Evolutionary conservation across 1,140 invertebrate genomes (phyloP).

Genomic region (Anadara kagoshimensis): DNA sequence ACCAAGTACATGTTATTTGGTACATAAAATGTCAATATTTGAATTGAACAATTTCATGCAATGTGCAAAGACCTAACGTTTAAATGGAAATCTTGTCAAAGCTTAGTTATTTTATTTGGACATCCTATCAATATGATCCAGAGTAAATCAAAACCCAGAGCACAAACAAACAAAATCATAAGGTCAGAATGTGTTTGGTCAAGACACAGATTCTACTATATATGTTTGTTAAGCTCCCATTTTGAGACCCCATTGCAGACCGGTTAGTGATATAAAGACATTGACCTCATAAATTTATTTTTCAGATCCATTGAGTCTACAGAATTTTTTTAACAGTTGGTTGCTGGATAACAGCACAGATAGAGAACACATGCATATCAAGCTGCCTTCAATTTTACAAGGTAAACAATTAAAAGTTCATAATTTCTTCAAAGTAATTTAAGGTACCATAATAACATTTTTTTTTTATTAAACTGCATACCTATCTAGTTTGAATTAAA

Average conservation of each 20-base stretch:
- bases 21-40: too few relatives aligned
- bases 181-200: neutral
- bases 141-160: neutral
- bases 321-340: conserved; percentile 68
- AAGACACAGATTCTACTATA: neutral
- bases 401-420: conserved; percentile 18
- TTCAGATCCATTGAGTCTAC: conserved; percentile 55
- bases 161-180: neutral
- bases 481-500: too few relatives aligned
- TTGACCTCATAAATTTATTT: neutral
- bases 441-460: too few relatives aligned
- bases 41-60: too few relatives aligned
- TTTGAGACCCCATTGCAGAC: neutral
- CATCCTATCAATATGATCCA: neutral
- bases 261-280: neutral
- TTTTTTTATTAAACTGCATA: too few relatives aligned
- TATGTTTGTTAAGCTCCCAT: neutral
- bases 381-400: conserved; percentile 47
- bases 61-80: too few relatives aligned
- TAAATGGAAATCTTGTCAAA: too few relatives aligned
- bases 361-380: conserved; percentile 65
- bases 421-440: too few relatives aligned
- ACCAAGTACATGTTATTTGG: too few relatives aligned
- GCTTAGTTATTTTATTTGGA: too few relatives aligned
- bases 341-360: conserved; percentile 64